phyloP scores from a whole-genome alignment of 2,113 vertebrate genomes.

The Ancistrus triradiatus region DNA sequence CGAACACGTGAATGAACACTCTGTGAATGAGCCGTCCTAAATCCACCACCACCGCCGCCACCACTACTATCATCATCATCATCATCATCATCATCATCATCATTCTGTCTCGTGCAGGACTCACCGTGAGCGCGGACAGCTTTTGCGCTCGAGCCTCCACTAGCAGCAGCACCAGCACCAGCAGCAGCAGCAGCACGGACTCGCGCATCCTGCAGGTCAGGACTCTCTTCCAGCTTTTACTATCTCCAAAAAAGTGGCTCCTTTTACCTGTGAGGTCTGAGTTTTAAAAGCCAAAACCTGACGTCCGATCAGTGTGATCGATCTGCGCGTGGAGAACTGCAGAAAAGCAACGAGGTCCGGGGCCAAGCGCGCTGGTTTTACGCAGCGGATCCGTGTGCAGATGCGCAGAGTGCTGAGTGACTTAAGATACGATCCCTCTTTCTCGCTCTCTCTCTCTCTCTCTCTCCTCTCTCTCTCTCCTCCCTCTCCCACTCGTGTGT shows the following conservation, averaged over 20 bases:
- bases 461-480: slow-evolving; percentile 60
- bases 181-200: slow-evolving; percentile 61
- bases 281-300: neutral
- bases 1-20: too few relatives aligned
- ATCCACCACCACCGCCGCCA: too few relatives aligned
- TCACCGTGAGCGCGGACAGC: slow-evolving; percentile 75
- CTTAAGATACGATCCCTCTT: slow-evolving; percentile 43
- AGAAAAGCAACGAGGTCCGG: too few relatives aligned
- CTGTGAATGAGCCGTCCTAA: too few relatives aligned
- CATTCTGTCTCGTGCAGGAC: slow-evolving; percentile 22
- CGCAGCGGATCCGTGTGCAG: too few relatives aligned
- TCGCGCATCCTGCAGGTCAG: slow-evolving; percentile 69
- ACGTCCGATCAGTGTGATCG: neutral
- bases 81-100: neutral
- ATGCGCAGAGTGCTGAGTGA: too few relatives aligned
- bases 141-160: slow-evolving; percentile 67
- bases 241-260: slow-evolving; percentile 29
- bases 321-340: neutral
- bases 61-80: neutral
- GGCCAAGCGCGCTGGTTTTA: neutral
- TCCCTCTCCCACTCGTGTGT: slow-evolving; percentile 56
- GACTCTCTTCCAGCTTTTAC: slow-evolving; percentile 60
- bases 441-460: slow-evolving; percentile 49
- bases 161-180: slow-evolving; percentile 63
- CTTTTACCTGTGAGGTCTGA: neutral